Evolutionary conservation across 2,113 vertebrate species (phyloP).

Genomic region (Mormyrus lacerda): DNA sequence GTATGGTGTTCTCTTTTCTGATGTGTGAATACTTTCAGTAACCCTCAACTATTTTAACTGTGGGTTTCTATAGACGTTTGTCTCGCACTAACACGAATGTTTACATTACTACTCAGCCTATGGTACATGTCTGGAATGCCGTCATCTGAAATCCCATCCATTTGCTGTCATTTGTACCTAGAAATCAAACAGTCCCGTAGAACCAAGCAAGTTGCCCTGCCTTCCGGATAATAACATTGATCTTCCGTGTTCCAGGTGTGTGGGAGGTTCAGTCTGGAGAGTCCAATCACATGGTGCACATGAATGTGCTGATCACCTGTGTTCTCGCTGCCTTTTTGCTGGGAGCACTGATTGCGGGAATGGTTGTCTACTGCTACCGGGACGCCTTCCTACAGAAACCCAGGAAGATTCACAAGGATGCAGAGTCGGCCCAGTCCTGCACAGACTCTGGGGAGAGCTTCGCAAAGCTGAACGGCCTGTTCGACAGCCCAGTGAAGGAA

Average conservation of each 20-base stretch:
- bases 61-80: background rate
- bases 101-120: background rate
- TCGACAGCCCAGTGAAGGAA: constrained; percentile 93
- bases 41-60: background rate
- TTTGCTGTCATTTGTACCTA: background rate
- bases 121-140: background rate
- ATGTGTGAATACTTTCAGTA: background rate
- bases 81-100: background rate
- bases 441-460: constrained; percentile 91
- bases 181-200: background rate
- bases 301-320: constrained; percentile 98
- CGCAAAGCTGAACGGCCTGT: constrained; percentile 86
- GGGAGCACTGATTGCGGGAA: constrained; percentile 90
- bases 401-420: constrained; percentile 83
- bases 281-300: constrained; percentile 95
- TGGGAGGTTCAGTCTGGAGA: constrained; percentile 92
- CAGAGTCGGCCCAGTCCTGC: constrained; percentile 84
- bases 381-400: constrained; percentile 82
- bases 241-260: constrained; percentile 52
- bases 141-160: background rate
- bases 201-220: background rate
- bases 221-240: constrained; percentile 30
- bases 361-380: constrained; percentile 91
- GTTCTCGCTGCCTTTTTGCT: constrained; percentile 92
- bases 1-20: background rate